Percentiles rank a stretch among this genome's conserved stretches.
phyloP scores from a whole-genome alignment of 2,797 vertebrate genomes.

The Podargus strigoides region DNA sequence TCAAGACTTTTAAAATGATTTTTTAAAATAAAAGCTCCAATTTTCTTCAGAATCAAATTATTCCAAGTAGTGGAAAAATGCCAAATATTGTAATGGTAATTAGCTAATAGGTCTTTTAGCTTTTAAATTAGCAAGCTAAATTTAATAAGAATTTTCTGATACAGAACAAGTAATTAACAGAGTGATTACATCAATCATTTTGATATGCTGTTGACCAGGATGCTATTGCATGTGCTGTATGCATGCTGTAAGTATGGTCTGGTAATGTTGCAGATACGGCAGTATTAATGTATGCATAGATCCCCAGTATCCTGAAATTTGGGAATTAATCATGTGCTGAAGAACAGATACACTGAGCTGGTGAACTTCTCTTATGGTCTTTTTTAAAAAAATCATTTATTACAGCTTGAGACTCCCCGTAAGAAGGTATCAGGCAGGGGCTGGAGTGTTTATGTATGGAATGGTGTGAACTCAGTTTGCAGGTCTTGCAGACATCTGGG shows the following conservation, averaged over 20 bases:
- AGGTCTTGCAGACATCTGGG: not conserved
- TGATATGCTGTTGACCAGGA: not conserved
- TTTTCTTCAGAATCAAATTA: not conserved
- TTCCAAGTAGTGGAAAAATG: not conserved
- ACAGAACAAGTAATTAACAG: not conserved
- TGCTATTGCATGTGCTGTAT: not conserved
- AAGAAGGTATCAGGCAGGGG: not conserved
- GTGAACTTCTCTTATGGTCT: not conserved
- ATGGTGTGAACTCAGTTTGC: not conserved
- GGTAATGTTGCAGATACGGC: not conserved
- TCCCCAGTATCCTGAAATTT: not conserved
- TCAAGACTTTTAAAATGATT: not conserved
- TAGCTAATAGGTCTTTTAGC: too few relatives aligned
- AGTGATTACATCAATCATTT: not conserved
- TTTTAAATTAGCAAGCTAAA: not conserved
- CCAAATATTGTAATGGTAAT: not conserved
- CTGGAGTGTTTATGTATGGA: not conserved
- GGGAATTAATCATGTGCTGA: not conserved
- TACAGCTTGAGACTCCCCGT: not conserved
- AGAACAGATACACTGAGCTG: not conserved
- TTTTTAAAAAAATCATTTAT: not conserved
- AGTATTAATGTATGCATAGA: not conserved
- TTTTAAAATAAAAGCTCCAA: not conserved
- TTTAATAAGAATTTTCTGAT: not conserved
- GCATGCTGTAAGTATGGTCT: not conserved